These are phyloP conservation scores for Ylistrum balloti DNA, from an alignment of 1,140 invertebrate genomes.

Conservation along the genomic window DNA sequence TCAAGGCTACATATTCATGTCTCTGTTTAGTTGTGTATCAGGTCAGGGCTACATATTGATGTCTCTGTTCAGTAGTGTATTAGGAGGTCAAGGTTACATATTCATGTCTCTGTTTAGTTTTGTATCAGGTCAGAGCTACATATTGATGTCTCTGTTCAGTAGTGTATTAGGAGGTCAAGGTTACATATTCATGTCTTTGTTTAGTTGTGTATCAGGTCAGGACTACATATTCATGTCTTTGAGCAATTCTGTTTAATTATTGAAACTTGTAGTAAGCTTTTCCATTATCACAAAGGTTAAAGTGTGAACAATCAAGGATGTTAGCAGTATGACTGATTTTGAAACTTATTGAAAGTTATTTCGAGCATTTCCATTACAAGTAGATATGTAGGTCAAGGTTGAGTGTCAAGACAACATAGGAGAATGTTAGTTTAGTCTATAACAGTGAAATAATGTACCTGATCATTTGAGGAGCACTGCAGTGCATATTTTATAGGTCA, in stretches of 20 bases:
- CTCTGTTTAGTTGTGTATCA: too few species aligned
- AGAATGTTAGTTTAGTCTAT: too few species aligned
- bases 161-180: background rate
- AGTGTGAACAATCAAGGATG: too few species aligned
- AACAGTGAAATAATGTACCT: background rate
- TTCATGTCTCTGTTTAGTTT: background rate
- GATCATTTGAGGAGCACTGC: background rate
- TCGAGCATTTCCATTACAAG: too few species aligned
- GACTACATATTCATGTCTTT: background rate
- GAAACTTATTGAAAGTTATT: too few species aligned
- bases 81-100: background rate
- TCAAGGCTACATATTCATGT: too few species aligned
- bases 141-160: background rate
- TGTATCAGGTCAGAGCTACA: background rate
- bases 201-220: background rate
- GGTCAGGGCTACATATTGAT: background rate
- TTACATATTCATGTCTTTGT: background rate
- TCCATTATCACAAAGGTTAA: too few species aligned
- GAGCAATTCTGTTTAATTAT: background rate
- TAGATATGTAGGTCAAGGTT: too few species aligned
- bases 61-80: background rate
- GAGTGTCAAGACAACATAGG: too few species aligned
- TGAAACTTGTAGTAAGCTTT: too few species aligned
- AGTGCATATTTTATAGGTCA: constrained; percentile 14
- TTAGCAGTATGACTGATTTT: too few species aligned